These are phyloP conservation scores for Andrena trimmerana DNA, from an alignment of 2,888 invertebrate genomes.

Conservation along the genomic window DNA sequence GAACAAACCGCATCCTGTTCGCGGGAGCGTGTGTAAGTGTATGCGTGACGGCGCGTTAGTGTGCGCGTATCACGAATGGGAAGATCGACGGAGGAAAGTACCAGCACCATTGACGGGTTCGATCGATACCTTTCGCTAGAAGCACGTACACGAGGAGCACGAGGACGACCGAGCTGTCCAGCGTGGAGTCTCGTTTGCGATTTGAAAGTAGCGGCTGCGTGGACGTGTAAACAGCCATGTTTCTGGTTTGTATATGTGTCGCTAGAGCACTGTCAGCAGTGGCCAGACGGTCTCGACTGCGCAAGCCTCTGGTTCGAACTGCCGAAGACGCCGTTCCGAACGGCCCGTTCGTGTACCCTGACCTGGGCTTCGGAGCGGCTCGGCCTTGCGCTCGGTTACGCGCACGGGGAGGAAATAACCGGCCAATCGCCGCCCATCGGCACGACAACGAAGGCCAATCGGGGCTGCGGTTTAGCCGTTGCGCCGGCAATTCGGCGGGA, in stretches of 20 bases:
- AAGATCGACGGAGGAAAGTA: not conserved
- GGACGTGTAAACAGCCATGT: conserved; percentile 66
- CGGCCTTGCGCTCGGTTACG: conserved; percentile 57
- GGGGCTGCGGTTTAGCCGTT: conserved; percentile 36
- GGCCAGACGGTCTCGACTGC: conserved; percentile 54
- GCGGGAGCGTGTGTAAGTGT: not conserved
- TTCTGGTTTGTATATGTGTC: conserved; percentile 16
- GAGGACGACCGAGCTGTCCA: conserved; percentile 60
- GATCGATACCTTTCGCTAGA: conserved; percentile 71
- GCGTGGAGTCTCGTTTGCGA: conserved; percentile 39
- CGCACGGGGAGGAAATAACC: conserved; percentile 44
- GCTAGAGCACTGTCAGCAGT: not conserved
- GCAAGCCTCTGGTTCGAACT: conserved; percentile 75
- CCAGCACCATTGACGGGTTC: conserved; percentile 1
- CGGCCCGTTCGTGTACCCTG: conserved; percentile 56
- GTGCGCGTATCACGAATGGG: conserved; percentile 1
- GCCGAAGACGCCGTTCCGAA: conserved; percentile 50
- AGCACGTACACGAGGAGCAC: conserved; percentile 64
- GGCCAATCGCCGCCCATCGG: conserved; percentile 53
- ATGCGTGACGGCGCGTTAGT: not conserved
- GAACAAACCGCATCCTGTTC: conserved; percentile 74
- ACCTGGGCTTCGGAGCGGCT: conserved; percentile 60
- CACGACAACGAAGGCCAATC: conserved; percentile 57
- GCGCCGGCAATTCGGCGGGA: conserved; percentile 69
- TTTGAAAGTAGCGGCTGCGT: conserved; percentile 62